These are phyloP conservation scores for Catajapyx aquilonaris DNA, from an alignment of 1,140 invertebrate genomes.

Conservation along the genomic window DNA sequence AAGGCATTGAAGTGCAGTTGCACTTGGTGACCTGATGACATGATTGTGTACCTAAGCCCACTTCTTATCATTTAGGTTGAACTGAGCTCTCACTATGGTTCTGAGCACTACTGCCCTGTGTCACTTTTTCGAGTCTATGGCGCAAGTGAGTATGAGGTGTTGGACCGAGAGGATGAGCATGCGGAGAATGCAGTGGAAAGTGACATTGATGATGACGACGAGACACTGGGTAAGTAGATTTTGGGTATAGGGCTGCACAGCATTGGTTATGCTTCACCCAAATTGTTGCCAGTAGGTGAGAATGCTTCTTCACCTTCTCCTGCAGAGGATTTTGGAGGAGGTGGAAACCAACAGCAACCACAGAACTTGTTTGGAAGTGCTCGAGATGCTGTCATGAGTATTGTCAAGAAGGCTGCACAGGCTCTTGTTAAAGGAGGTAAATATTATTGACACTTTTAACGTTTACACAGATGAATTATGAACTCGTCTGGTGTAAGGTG, in stretches of 20 bases:
- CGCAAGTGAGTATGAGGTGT: conserved; percentile 70
- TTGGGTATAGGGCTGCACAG: no score
- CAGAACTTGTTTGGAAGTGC: conserved; percentile 63
- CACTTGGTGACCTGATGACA: neutral
- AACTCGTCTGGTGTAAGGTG: no score
- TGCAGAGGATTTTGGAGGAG: no score
- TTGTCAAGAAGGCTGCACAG: conserved; percentile 71
- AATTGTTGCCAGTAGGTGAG: no score
- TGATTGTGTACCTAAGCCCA: conserved; percentile 21
- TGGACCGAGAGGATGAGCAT: conserved; percentile 16
- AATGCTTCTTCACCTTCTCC: no score
- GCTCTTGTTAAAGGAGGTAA: conserved; percentile 47
- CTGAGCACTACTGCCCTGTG: conserved; percentile 92
- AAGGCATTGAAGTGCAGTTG: neutral
- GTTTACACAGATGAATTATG: no score
- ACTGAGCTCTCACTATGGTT: conserved; percentile 77
- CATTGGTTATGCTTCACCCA: no score
- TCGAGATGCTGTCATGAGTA: conserved; percentile 60
- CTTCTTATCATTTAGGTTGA: conserved; percentile 32
- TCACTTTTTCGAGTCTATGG: conserved; percentile 80
- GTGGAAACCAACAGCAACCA: conserved; percentile 11
- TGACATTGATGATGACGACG: conserved; percentile 39
- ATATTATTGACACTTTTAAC: no score
- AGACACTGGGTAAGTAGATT: conserved; percentile 12
- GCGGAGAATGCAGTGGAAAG: conserved; percentile 4